These are phyloP conservation scores for Tanytarsus gracilentus DNA, from an alignment of 2,888 invertebrate species.

Conservation along the genomic window DNA sequence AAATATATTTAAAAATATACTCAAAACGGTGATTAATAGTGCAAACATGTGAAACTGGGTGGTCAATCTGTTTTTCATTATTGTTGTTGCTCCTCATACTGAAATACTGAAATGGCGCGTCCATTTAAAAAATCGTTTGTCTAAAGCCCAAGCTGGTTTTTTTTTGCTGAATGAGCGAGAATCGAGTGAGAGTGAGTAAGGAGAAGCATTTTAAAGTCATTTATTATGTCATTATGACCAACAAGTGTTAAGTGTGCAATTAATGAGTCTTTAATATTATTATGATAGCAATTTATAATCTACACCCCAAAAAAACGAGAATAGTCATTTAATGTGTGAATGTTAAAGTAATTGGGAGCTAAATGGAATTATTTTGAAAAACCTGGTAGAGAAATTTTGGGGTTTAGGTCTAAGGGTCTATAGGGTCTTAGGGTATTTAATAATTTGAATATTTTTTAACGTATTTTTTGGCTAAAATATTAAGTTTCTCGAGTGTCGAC, in stretches of 20 bases:
- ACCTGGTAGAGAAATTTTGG: background rate
- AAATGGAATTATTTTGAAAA: too few relatives aligned
- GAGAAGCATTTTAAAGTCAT: conserved; percentile 19
- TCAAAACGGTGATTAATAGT: conserved; percentile 21
- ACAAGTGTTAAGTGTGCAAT: conserved; percentile 26
- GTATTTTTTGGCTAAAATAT: too few relatives aligned
- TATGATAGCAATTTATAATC: conserved; percentile 20
- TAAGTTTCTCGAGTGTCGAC: too few relatives aligned
- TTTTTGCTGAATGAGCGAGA: too few relatives aligned
- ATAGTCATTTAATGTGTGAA: conserved; percentile 20
- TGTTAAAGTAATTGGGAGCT: background rate
- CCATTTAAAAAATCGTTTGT: conserved; percentile 24
- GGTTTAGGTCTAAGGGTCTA: too few relatives aligned
- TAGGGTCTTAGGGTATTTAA: too few relatives aligned
- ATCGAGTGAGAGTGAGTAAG: too few relatives aligned
- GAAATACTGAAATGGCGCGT: conserved; percentile 14
- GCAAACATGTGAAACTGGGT: conserved; percentile 24
- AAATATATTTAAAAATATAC: conserved; percentile 1
- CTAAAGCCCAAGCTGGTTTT: conserved; percentile 6
- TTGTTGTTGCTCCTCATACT: background rate
- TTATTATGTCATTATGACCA: conserved; percentile 26
- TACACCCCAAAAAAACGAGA: background rate
- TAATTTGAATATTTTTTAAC: too few relatives aligned
- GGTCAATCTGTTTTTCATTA: conserved; percentile 24
- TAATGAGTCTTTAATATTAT: conserved; percentile 21